phyloP scores from a whole-genome alignment of 2,113 vertebrate species.

The Camelus bactrianus region DNA sequence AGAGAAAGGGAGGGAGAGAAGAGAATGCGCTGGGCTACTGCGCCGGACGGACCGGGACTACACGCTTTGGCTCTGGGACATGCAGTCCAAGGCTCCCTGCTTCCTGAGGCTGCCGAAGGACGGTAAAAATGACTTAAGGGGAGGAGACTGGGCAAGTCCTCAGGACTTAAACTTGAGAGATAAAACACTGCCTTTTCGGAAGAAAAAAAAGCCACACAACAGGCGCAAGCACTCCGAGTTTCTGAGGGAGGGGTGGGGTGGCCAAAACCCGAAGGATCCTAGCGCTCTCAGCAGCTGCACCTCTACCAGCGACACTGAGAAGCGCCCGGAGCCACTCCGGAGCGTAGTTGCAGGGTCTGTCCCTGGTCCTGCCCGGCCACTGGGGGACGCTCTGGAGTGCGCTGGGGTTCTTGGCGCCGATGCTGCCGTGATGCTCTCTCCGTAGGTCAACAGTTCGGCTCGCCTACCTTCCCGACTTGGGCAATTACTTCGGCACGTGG shows the following conservation, averaged over 20 bases:
- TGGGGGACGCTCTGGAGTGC: slow-evolving; percentile 65
- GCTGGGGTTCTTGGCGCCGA: background rate
- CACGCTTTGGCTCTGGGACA: background rate
- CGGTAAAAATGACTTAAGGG: slow-evolving; percentile 33
- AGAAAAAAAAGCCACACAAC: background rate
- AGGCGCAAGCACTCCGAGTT: background rate
- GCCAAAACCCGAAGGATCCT: background rate
- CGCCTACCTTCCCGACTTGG: background rate
- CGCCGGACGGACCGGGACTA: slow-evolving; percentile 1
- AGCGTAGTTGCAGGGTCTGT: slow-evolving; percentile 48
- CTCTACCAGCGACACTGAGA: background rate
- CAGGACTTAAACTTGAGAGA: slow-evolving; percentile 70
- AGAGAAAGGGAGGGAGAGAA: background rate
- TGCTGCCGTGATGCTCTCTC: accelerated
- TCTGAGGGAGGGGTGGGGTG: slow-evolving; percentile 34
- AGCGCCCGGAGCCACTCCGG: slow-evolving; percentile 54
- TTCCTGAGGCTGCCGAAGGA: background rate
- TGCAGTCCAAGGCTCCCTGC: background rate
- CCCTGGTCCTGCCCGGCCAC: slow-evolving; percentile 72
- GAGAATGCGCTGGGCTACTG: slow-evolving; percentile 21
- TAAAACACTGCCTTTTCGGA: background rate
- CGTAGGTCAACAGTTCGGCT: background rate
- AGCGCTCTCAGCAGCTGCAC: slow-evolving; percentile 7
- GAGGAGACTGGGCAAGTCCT: slow-evolving; percentile 64
- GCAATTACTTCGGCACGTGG: slow-evolving; percentile 48